These are phyloP conservation scores for Mastigias papua DNA, from an alignment of 30 jellyfish, hydroid and myxozoan species.

Conservation along the genomic window DNA sequence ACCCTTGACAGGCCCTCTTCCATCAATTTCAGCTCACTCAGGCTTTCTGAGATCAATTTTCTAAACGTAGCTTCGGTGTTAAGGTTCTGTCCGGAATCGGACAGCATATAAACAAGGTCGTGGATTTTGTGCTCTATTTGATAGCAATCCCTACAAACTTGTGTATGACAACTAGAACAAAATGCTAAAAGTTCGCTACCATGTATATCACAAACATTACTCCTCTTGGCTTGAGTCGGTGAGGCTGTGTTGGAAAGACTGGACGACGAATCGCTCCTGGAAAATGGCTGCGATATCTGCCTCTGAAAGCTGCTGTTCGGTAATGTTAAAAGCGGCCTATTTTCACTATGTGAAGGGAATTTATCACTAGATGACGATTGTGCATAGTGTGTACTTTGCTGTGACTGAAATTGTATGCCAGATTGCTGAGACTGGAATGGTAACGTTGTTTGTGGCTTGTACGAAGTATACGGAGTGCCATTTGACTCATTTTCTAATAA, in stretches of 20 bases:
- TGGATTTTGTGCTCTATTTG: conserved; percentile 89
- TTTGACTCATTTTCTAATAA: conserved; percentile 58
- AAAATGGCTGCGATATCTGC: conserved; percentile 55
- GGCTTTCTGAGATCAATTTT: conserved; percentile 82
- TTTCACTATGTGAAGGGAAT: conserved; percentile 1
- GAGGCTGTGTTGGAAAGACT: conserved; percentile 32
- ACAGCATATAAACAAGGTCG: conserved; percentile 60
- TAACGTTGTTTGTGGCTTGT: conserved; percentile 34
- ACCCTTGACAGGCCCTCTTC: conserved; percentile 85
- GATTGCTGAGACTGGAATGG: conserved; percentile 50
- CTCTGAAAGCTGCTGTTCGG: conserved; percentile 51
- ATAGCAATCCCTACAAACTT: conserved; percentile 92
- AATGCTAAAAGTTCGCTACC: conserved; percentile 76
- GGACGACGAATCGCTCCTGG: conserved; percentile 62
- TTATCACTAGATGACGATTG: conserved; percentile 33
- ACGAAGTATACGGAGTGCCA: conserved; percentile 18
- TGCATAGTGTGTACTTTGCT: conserved; percentile 14
- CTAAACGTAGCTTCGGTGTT: conserved; percentile 55
- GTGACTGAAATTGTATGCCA: conserved; percentile 36
- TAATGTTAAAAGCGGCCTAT: conserved; percentile 53
- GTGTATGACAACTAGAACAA: conserved; percentile 82
- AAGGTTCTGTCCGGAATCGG: conserved; percentile 65
- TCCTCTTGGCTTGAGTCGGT: conserved; percentile 36
- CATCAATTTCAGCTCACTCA: conserved; percentile 80
- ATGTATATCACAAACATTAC: conserved; percentile 81